A percentile compares a stretch with the other conserved stretches of the same genome.
phyloP scores from a whole-genome alignment of 92 coral and sea anemone genomes.

The Siderastrea siderea region DNA sequence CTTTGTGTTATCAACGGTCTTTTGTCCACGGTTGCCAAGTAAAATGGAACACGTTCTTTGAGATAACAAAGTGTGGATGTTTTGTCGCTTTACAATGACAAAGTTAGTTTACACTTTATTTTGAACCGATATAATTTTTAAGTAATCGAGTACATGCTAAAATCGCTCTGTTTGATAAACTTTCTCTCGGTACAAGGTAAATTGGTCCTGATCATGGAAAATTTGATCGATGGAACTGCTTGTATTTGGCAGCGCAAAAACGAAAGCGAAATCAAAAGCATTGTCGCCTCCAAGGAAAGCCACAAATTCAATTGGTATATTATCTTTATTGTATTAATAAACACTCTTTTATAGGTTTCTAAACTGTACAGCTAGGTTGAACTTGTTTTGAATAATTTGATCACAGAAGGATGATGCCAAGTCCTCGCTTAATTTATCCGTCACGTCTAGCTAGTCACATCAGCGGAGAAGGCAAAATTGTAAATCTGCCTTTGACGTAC shows the following conservation, averaged over 20 bases:
- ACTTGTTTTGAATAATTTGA: not conserved
- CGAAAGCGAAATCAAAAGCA: not conserved
- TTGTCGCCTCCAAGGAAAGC: not conserved
- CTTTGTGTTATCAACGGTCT: slow-evolving; percentile 69
- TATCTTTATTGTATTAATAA: slow-evolving; percentile 32
- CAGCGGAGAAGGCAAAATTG: not conserved
- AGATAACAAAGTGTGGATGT: slow-evolving; percentile 35
- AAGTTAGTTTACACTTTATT: slow-evolving; percentile 35
- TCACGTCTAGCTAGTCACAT: not conserved
- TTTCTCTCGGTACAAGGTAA: not conserved
- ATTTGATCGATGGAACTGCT: slow-evolving; percentile 1
- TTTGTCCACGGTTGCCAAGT: slow-evolving; percentile 63
- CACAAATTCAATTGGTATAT: slow-evolving; percentile 3
- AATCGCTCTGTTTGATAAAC: slow-evolving; percentile 20
- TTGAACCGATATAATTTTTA: slow-evolving; percentile 14
- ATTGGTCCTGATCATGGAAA: slow-evolving; percentile 7
- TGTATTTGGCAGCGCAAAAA: not conserved
- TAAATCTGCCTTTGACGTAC: not conserved
- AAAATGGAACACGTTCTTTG: slow-evolving; percentile 45
- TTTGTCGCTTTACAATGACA: slow-evolving; percentile 22
- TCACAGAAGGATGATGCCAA: not conserved
- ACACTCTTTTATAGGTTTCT: slow-evolving; percentile 8
- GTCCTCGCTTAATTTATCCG: not conserved
- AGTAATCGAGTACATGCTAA: slow-evolving; percentile 8
- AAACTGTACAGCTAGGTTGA: slow-evolving; percentile 22